These are phyloP conservation scores for Ursus arctos DNA, from an alignment of 2,113 vertebrate genomes.

Conservation along the genomic window DNA sequence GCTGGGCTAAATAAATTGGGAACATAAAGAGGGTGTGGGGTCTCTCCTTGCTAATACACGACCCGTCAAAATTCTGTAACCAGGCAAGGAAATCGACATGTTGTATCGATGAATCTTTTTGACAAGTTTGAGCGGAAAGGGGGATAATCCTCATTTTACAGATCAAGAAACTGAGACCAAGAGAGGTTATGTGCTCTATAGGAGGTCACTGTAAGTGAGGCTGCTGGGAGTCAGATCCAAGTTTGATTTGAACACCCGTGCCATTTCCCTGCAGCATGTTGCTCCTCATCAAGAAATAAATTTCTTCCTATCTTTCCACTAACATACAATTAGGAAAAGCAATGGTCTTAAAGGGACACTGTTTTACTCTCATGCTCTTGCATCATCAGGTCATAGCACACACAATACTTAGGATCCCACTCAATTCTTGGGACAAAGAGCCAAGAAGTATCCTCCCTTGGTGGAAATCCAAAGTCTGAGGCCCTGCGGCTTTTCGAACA, in stretches of 20 bases:
- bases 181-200: background rate
- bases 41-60: background rate
- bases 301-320: background rate
- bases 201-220: background rate
- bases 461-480: background rate
- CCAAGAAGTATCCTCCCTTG: background rate
- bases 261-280: background rate
- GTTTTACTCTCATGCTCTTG: background rate
- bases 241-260: background rate
- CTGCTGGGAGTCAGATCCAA: background rate
- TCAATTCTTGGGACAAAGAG: background rate
- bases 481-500: background rate
- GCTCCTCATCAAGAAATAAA: slow-evolving; percentile 18
- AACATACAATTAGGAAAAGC: background rate
- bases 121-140: background rate
- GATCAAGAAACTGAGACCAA: slow-evolving; percentile 33
- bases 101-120: background rate
- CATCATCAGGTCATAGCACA: background rate
- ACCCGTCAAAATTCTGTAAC: background rate
- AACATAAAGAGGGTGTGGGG: background rate
- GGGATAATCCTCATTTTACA: background rate
- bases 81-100: background rate
- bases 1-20: background rate
- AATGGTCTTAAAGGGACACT: background rate
- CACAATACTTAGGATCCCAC: background rate